Evolutionary conservation across 2,797 vertebrate genomes (phyloP), one percentile per base, ranked within the genome.

Genomic region (Ispidina picta): DNA sequence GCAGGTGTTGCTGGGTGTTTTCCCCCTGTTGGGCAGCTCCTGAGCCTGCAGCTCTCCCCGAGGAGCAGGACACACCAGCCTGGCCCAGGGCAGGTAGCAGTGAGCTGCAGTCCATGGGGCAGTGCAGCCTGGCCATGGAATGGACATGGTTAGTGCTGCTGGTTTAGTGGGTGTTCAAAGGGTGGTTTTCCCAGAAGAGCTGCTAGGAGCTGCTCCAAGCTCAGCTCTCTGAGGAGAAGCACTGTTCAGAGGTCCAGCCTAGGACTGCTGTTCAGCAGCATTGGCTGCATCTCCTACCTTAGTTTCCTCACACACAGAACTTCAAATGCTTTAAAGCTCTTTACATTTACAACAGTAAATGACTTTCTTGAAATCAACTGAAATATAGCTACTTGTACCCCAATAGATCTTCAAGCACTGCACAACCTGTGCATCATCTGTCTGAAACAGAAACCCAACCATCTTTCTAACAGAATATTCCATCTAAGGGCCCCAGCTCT

Each of bases 141-240:
- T 92, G 81, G 94, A 94, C 86, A 70, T 90, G 25, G 20, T 44
- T 73, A 23, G 16, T 51, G 23, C 10, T 81, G 0, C 2, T 33
- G 59, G 95, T 96, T 94, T 63, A 4, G 6, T 8, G 9, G 55
- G 51, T 52, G 51, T 49, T 48, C 79, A 88, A 73, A 86, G 17
- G 52, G 88, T 90, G 44, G 51, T 92, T 87, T 83, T 92, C 94
- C 89, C 93, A 83, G 37, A 89, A 91, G 39, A 70, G 77, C 71
- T 62, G 92, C 89, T 90, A 88, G 60, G 77, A 65, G 39, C 68
- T 86, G 83, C 94, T 95, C 89, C 59, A 73, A 94, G 85, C 93
- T 91, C 88, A 92, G 87, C 77, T 94, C 69, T 89, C 86, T 69
- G 83, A 79, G 86, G 81, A 80, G 83, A 62, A 58, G 7, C 66